phyloP scores from a whole-genome alignment of 2,888 invertebrate species.

The Idaea aversata region DNA sequence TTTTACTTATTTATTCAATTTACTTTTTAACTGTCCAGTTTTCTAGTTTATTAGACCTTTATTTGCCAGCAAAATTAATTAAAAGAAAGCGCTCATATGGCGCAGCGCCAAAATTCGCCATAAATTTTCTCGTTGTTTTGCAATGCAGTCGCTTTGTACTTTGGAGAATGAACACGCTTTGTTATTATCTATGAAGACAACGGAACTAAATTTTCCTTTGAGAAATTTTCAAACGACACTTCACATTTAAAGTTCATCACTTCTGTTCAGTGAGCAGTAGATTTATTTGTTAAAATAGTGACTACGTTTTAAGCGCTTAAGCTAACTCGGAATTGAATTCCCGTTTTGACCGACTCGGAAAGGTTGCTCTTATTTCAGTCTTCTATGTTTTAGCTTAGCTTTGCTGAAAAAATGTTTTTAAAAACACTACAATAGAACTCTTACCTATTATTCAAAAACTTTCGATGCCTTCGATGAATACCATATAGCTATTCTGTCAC shows the following conservation, averaged over 20 bases:
- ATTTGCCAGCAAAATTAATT: constrained; percentile 23
- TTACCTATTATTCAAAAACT: too few relatives aligned
- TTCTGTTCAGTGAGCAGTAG: constrained; percentile 26
- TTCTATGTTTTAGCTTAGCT: neutral
- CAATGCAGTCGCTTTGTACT: constrained; percentile 14
- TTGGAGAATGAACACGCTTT: constrained; percentile 22
- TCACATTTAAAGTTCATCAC: constrained; percentile 32
- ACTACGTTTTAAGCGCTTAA: constrained; percentile 4
- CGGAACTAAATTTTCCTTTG: constrained; percentile 33
- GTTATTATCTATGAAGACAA: constrained; percentile 31
- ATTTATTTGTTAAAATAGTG: constrained; percentile 24
- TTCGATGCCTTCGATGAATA: too few relatives aligned
- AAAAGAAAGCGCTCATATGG: constrained; percentile 26
- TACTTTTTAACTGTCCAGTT: neutral
- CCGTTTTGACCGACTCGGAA: constrained; percentile 5
- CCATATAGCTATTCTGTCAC: too few relatives aligned
- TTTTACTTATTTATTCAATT: neutral
- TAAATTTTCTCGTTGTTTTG: constrained; percentile 25
- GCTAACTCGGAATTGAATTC: constrained; percentile 6
- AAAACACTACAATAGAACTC: neutral
- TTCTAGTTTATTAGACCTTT: neutral
- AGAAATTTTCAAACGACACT: constrained; percentile 32
- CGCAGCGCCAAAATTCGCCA: constrained; percentile 27
- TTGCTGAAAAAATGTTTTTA: neutral
- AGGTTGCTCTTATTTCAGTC: neutral